These are phyloP conservation scores for Sphenopsis melanotis DNA, from an alignment of 2,797 vertebrate species.

Conservation along the genomic window DNA sequence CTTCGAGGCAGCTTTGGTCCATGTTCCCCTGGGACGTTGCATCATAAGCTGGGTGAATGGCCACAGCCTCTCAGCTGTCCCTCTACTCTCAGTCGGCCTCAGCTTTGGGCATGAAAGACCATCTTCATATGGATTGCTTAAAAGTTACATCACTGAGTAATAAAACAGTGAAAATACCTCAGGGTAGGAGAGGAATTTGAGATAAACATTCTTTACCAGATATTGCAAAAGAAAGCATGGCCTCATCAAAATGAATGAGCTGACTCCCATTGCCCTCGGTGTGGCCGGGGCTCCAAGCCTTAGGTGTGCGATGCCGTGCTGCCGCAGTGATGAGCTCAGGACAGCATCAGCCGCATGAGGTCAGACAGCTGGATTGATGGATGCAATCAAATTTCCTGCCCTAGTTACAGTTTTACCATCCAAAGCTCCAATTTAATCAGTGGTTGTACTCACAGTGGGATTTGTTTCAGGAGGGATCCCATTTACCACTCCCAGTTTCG, in stretches of 20 bases:
- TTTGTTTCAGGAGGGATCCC: constrained; percentile 22
- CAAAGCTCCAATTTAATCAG: constrained; percentile 6
- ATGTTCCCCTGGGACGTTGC: neutral
- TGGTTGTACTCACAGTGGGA: neutral
- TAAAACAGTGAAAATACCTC: constrained; percentile 40
- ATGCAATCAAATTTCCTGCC: constrained; percentile 31
- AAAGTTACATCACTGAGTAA: constrained; percentile 13
- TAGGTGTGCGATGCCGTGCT: neutral
- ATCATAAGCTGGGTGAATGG: neutral
- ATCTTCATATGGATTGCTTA: neutral
- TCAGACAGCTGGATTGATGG: neutral
- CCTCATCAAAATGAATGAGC: neutral
- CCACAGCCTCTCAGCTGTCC: neutral
- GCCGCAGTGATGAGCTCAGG: neutral
- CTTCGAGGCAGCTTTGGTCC: neutral
- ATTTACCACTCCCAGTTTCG: neutral
- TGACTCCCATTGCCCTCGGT: neutral
- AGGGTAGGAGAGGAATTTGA: constrained; percentile 17
- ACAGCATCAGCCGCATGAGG: neutral
- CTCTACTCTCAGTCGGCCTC: neutral
- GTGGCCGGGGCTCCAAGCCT: neutral
- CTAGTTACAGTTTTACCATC: neutral
- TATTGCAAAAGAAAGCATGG: constrained; percentile 3
- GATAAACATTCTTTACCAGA: constrained; percentile 32
- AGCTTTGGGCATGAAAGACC: neutral